phyloP scores from a whole-genome alignment of 2,113 vertebrate species.

The Platichthys flesus region DNA sequence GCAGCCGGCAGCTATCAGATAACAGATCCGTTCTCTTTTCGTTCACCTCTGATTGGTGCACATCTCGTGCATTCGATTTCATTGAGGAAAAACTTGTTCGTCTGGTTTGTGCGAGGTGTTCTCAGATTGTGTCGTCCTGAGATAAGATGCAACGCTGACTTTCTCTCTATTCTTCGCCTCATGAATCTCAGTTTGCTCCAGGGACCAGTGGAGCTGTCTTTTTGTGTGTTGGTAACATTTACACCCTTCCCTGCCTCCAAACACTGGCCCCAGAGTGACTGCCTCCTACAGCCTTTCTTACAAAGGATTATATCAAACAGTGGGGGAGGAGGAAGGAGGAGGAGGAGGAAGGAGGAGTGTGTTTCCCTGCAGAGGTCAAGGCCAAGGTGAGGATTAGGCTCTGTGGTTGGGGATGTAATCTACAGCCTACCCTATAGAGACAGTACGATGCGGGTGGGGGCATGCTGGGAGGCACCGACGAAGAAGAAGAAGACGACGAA shows the following conservation, averaged over 20 bases:
- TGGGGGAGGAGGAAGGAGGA: conserved; percentile 20
- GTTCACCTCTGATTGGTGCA: background rate
- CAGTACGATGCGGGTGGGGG: background rate
- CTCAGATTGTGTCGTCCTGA: background rate
- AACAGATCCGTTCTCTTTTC: background rate
- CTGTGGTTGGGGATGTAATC: conserved; percentile 56
- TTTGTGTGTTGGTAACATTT: conserved; percentile 42
- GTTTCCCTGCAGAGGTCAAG: conserved; percentile 63
- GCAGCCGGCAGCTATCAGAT: background rate
- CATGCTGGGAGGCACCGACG: conserved; percentile 43
- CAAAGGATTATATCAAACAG: conserved; percentile 69
- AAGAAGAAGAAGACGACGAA: conserved; percentile 24
- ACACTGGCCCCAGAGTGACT: conserved; percentile 69
- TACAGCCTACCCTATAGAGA: conserved; percentile 46
- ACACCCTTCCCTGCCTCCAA: conserved; percentile 48
- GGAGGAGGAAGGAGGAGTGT: conserved; percentile 15
- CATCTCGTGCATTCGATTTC: background rate
- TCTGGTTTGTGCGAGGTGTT: background rate
- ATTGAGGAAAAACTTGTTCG: background rate
- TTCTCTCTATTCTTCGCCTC: conserved; percentile 20
- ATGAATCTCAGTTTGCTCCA: conserved; percentile 40
- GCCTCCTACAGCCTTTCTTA: conserved; percentile 68
- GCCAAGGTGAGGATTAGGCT: conserved; percentile 65
- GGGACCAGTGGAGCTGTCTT: conserved; percentile 18
- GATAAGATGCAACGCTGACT: conserved; percentile 30